A percentile compares a stretch with the other conserved stretches of the same genome.
Evolutionary conservation across 2,888 invertebrate species (phyloP).

Genomic region (Deroplatys truncata): DNA sequence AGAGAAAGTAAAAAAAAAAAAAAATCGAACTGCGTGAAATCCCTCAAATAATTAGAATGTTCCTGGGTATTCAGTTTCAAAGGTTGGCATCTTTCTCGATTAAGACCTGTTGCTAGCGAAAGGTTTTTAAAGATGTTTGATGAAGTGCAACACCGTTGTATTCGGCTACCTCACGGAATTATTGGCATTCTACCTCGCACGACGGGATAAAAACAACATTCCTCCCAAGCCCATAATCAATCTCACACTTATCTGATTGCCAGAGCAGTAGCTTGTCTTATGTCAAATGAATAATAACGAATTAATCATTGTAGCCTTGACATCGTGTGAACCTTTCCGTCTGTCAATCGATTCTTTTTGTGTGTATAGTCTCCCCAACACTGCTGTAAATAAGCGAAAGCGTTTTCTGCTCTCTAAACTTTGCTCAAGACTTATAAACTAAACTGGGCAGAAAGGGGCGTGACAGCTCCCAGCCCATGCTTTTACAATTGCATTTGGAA

Average conservation of each 20-base stretch:
- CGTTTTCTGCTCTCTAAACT: background rate
- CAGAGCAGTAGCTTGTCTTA: background rate
- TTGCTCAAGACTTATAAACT: background rate
- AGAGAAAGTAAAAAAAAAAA: too few species aligned
- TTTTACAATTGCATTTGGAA: background rate
- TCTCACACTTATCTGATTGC: background rate
- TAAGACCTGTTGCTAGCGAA: too few species aligned
- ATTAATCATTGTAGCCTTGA: background rate
- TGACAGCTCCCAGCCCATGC: background rate
- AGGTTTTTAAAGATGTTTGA: too few species aligned
- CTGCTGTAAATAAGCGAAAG: background rate
- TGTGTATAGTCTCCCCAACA: background rate
- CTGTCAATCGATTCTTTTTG: background rate
- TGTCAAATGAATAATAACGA: background rate
- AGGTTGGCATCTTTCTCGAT: too few species aligned
- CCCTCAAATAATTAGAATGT: too few species aligned
- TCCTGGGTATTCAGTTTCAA: too few species aligned
- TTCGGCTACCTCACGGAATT: background rate
- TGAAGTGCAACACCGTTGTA: too few species aligned
- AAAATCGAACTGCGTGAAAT: too few species aligned
- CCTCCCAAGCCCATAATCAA: background rate
- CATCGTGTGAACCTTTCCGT: background rate
- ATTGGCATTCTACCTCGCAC: background rate
- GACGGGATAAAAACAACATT: background rate
- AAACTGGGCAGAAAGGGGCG: background rate